These are phyloP conservation scores for Scaptomyza polygonia DNA, from an alignment of 2,888 invertebrate species.

Conservation along the genomic window DNA sequence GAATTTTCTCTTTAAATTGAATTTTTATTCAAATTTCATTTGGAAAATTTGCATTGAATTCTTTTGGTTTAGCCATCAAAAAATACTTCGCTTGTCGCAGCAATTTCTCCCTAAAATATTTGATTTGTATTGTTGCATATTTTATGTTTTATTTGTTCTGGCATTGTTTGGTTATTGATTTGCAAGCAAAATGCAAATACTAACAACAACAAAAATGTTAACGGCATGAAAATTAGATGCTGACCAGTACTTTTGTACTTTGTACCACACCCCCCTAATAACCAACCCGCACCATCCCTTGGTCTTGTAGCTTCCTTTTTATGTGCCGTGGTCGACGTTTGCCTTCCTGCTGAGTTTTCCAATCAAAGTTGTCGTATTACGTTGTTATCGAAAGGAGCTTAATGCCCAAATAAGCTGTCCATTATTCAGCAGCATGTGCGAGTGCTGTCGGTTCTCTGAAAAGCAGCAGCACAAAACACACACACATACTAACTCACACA, in stretches of 20 bases:
- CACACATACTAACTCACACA: constrained; percentile 17
- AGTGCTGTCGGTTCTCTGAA: constrained; percentile 16
- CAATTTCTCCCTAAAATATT: background rate
- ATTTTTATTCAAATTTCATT: constrained; percentile 3
- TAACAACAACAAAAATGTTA: too few species aligned
- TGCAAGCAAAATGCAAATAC: constrained; percentile 44
- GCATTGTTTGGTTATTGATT: constrained; percentile 63
- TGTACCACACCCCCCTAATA: too few species aligned
- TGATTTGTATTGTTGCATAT: constrained; percentile 18
- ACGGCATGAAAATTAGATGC: constrained; percentile 62
- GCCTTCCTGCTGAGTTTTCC: constrained; percentile 60
- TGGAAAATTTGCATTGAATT: background rate
- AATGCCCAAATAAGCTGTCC: constrained; percentile 78
- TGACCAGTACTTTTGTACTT: constrained; percentile 36
- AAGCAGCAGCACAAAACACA: constrained; percentile 10
- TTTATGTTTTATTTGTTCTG: constrained; percentile 41
- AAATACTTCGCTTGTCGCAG: background rate
- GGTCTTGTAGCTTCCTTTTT: background rate
- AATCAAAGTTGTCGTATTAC: constrained; percentile 75
- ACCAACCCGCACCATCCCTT: too few species aligned
- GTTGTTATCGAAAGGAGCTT: constrained; percentile 74
- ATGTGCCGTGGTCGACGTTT: background rate
- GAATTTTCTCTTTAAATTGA: too few species aligned
- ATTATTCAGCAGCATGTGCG: constrained; percentile 73
- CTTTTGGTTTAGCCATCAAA: background rate